Conservation (phyloP, 2,888 invertebrate genomes). For the Theretra japonica region DNA sequence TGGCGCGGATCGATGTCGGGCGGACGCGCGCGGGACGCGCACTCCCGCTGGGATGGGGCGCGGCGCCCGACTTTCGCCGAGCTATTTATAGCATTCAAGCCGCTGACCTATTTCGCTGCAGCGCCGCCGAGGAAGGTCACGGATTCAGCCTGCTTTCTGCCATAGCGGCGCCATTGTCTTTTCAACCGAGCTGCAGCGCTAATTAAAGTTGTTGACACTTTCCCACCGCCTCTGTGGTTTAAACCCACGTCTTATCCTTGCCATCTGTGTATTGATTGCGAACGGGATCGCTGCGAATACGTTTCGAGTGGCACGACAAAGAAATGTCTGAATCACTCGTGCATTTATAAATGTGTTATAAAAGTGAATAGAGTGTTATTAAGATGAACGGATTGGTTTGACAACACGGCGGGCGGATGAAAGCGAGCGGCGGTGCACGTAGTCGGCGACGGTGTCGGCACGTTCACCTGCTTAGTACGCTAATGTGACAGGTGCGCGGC, state of each 20-base stretch:
- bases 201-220: constrained; percentile 83
- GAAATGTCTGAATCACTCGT: neutral
- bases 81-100: constrained; percentile 84
- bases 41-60: constrained; percentile 72
- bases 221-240: constrained; percentile 53
- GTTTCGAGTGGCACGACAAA: constrained; percentile 1
- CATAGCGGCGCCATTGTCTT: constrained; percentile 81
- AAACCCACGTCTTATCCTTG: constrained; percentile 16
- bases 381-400: constrained; percentile 32
- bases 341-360: neutral
- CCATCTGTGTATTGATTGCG: constrained; percentile 20
- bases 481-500: constrained; percentile 59
- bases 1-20: constrained; percentile 58
- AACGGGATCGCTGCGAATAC: neutral
- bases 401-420: constrained; percentile 24
- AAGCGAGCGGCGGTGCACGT: constrained; percentile 44
- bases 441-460: constrained; percentile 44
- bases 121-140: constrained; percentile 82
- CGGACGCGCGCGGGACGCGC: constrained; percentile 58
- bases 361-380: constrained; percentile 11
- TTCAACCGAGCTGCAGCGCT: constrained; percentile 78
- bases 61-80: constrained; percentile 82
- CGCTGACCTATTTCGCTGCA: constrained; percentile 84
- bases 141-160: constrained; percentile 80
- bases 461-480: constrained; percentile 70